phyloP scores from a whole-genome alignment of 2,888 invertebrate species.

The Cephus nigrinus region DNA sequence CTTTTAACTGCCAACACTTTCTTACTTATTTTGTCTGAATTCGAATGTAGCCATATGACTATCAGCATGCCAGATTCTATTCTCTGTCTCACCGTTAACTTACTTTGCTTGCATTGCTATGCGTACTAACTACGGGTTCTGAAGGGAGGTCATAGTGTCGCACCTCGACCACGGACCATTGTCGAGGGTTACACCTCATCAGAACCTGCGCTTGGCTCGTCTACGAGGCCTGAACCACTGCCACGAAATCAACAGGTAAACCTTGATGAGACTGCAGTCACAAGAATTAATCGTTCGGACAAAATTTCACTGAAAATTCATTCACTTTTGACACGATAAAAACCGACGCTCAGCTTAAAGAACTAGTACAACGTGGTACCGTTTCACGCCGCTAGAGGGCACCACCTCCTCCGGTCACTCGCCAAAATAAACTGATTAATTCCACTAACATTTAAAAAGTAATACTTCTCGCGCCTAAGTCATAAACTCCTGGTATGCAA shows the following conservation, averaged over 20 bases:
- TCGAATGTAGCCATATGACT: neutral
- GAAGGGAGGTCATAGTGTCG: slow-evolving; percentile 65
- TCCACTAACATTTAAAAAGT: neutral
- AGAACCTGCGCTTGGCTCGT: slow-evolving; percentile 59
- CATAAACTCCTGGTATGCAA: neutral
- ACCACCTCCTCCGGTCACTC: neutral
- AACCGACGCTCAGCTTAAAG: neutral
- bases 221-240: slow-evolving; percentile 60
- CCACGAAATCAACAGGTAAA: slow-evolving; percentile 64
- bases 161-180: slow-evolving; percentile 63
- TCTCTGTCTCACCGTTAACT: slow-evolving; percentile 46
- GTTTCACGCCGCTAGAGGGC: neutral
- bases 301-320: neutral
- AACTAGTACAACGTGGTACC: neutral
- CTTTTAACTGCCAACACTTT: neutral
- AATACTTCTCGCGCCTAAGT: neutral
- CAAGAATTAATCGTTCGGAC: slow-evolving; percentile 11
- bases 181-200: slow-evolving; percentile 64
- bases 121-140: slow-evolving; percentile 65
- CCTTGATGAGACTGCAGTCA: slow-evolving; percentile 17
- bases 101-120: slow-evolving; percentile 62
- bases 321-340: neutral
- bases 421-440: neutral
- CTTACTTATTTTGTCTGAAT: neutral
- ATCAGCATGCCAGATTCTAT: neutral